Percentiles rank a stretch among this genome's conserved stretches.
These are phyloP conservation scores for Apteryx owenii DNA, from an alignment of 2,113 vertebrate genomes.

Conservation along the genomic window DNA sequence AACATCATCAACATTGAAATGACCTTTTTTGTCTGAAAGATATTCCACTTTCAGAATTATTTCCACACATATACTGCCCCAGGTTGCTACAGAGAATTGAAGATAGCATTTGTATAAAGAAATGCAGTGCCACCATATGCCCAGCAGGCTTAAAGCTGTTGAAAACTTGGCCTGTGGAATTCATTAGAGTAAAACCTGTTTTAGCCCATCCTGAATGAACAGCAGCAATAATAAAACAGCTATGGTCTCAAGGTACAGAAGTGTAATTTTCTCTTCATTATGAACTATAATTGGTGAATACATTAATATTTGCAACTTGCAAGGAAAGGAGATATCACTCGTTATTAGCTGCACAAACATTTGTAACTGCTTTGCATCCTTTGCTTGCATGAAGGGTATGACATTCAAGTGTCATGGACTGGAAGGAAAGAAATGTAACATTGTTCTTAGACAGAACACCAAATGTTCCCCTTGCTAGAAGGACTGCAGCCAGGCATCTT, in stretches of 20 bases:
- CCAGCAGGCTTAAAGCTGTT: conserved; percentile 61
- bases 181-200: conserved; percentile 60
- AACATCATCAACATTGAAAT: conserved; percentile 35
- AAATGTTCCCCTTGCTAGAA: conserved; percentile 22
- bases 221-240: conserved; percentile 54
- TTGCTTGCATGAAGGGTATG: conserved; percentile 25
- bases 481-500: conserved; percentile 21
- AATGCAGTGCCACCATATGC: conserved; percentile 28
- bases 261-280: conserved; percentile 62
- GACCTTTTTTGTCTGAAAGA: conserved; percentile 37
- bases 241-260: conserved; percentile 51
- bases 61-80: conserved; percentile 30
- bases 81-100: conserved; percentile 41
- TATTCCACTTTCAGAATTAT: conserved; percentile 22
- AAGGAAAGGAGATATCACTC: conserved; percentile 10
- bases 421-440: conserved; percentile 52
- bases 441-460: conserved; percentile 37
- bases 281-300: conserved; percentile 61
- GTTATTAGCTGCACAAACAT: conserved; percentile 54
- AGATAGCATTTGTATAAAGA: conserved; percentile 27
- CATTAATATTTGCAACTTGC: conserved; percentile 58
- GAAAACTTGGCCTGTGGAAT: conserved; percentile 60
- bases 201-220: conserved; percentile 47
- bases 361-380: conserved; percentile 3
- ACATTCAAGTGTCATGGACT: conserved; percentile 22